Conservation (phyloP, 2,888 invertebrate genomes). For the Acrocera orbiculus region DNA sequence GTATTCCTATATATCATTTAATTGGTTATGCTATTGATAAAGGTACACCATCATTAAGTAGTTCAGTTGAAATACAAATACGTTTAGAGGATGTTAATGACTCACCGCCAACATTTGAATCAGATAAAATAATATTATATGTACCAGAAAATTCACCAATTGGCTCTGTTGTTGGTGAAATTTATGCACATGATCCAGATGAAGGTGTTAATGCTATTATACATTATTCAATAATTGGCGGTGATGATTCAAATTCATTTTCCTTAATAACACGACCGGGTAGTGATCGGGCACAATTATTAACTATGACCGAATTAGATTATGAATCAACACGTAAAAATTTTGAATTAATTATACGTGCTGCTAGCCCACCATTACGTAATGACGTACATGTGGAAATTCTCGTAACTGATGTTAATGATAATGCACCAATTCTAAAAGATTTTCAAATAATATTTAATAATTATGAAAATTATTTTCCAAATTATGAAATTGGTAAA, state of each 20-base stretch:
- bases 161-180: constrained; percentile 81
- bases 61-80: constrained; percentile 54
- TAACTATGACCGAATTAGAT: constrained; percentile 81
- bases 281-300: constrained; percentile 68
- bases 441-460: constrained; percentile 92
- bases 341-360: constrained; percentile 74
- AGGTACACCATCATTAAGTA: constrained; percentile 61
- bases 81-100: constrained; percentile 79
- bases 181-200: constrained; percentile 81
- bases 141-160: constrained; percentile 93
- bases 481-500: constrained; percentile 74
- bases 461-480: constrained; percentile 86
- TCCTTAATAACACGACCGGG: constrained; percentile 64
- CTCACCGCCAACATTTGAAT: constrained; percentile 76
- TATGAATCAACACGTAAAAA: constrained; percentile 88
- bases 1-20: constrained; percentile 65
- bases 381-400: constrained; percentile 80
- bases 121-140: constrained; percentile 72
- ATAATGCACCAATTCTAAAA: constrained; percentile 79
- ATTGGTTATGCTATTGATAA: constrained; percentile 79
- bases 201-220: constrained; percentile 82
- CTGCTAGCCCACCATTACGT: constrained; percentile 76
- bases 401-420: constrained; percentile 83
- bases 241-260: constrained; percentile 78
- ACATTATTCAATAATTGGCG: constrained; percentile 87